These are phyloP conservation scores for Poeciliopsis turneri DNA, from an alignment of 2,797 vertebrate genomes.

Conservation along the genomic window DNA sequence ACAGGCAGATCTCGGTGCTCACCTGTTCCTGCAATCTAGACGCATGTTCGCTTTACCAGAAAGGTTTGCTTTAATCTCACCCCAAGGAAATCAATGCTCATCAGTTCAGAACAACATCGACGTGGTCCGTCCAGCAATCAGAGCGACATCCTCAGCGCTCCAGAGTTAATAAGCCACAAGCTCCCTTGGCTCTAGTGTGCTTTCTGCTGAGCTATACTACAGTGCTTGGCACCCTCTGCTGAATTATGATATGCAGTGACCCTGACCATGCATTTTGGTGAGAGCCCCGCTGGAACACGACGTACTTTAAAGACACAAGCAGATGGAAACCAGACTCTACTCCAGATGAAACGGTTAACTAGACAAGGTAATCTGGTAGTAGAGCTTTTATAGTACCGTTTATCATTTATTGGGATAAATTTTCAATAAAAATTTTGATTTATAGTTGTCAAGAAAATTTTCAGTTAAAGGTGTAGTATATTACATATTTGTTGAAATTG, in stretches of 20 bases:
- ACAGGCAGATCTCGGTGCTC: constrained; percentile 31
- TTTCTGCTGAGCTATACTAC: constrained; percentile 36
- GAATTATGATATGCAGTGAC: constrained; percentile 36
- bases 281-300: constrained; percentile 38
- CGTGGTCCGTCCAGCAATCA: constrained; percentile 7
- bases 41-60: constrained; percentile 9
- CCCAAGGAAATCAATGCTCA: constrained; percentile 23
- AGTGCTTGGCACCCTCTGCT: constrained; percentile 48
- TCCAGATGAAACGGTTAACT: neutral
- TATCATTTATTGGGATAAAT: no score
- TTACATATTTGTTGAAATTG: no score
- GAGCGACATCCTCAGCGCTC: neutral
- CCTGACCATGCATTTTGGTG: constrained; percentile 38
- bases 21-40: constrained; percentile 1
- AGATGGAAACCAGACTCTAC: constrained; percentile 17
- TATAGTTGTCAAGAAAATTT: no score
- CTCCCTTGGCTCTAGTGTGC: constrained; percentile 14
- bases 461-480: no score
- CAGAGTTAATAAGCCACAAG: constrained; percentile 35
- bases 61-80: constrained; percentile 19
- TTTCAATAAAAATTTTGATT: no score
- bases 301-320: constrained; percentile 44
- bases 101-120: constrained; percentile 18
- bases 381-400: neutral
- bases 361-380: neutral